These are phyloP conservation scores for Malachius bipustulatus DNA, from an alignment of 2,888 invertebrate species.

Conservation along the genomic window DNA sequence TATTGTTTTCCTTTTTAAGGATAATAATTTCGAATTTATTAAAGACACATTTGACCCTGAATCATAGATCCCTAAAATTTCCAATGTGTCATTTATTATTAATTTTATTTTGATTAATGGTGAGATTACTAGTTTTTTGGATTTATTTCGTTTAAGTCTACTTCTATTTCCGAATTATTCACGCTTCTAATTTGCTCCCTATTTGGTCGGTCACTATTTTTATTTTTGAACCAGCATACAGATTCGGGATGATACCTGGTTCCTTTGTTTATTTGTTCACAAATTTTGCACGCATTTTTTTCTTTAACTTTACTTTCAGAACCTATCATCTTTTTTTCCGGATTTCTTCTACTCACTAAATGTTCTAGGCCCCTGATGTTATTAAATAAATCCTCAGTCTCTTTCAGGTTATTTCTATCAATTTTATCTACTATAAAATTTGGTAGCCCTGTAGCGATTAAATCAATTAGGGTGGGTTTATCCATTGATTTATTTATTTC, in stretches of 20 bases:
- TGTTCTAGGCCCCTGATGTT: background rate
- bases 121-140: constrained; percentile 14
- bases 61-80: constrained; percentile 11
- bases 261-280: constrained; percentile 6
- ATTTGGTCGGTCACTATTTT: constrained; percentile 9
- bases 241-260: constrained; percentile 8
- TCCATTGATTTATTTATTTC: constrained; percentile 20
- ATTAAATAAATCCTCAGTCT: constrained; percentile 2
- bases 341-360: background rate
- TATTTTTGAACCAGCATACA: constrained; percentile 11
- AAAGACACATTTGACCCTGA: constrained; percentile 13
- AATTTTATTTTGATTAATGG: constrained; percentile 14
- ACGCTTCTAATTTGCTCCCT: constrained; percentile 7
- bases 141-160: constrained; percentile 15
- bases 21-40: constrained; percentile 13
- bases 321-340: background rate
- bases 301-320: constrained; percentile 6
- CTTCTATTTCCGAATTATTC: constrained; percentile 12
- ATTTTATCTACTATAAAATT: constrained; percentile 19
- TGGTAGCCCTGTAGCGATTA: constrained; percentile 26
- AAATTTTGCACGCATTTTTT: constrained; percentile 8
- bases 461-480: constrained; percentile 21
- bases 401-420: background rate
- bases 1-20: constrained; percentile 10
- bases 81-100: constrained; percentile 9